Conservation (phyloP, 2,113 vertebrate genomes). For the Agapornis roseicollis region DNA sequence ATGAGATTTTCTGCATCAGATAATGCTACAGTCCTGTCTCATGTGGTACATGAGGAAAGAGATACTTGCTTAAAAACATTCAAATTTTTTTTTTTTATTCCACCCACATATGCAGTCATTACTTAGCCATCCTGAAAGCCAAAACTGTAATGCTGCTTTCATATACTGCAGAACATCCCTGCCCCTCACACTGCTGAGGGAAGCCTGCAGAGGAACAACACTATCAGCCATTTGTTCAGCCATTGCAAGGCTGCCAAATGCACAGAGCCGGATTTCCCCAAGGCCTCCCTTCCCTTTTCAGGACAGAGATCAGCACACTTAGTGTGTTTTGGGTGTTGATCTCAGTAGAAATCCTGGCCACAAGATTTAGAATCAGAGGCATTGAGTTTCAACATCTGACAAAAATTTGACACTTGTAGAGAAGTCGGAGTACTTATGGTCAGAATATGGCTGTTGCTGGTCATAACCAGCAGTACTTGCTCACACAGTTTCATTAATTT, state of each 20-base stretch:
- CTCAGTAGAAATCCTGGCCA: not conserved
- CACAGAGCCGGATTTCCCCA: not conserved
- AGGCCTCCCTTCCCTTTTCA: not conserved
- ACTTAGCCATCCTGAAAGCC: not conserved
- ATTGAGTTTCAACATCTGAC: not conserved
- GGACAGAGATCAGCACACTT: rapidly evolving
- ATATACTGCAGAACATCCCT: rapidly evolving
- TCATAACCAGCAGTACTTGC: not conserved
- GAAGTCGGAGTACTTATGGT: not conserved
- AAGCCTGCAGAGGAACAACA: not conserved
- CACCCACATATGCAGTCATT: not conserved
- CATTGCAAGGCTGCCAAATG: not conserved
- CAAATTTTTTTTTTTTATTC: not conserved
- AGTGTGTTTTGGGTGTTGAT: not conserved
- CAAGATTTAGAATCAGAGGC: slow-evolving; percentile 35
- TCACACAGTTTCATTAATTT: not conserved
- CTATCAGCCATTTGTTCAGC: not conserved
- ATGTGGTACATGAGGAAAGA: not conserved
- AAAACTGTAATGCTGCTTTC: not conserved
- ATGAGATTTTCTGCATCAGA: slow-evolving; percentile 11
- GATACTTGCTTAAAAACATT: not conserved
- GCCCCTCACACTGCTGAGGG: not conserved
- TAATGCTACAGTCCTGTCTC: not conserved
- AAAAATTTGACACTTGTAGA: not conserved
- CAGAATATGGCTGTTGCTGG: not conserved